phyloP scores from a whole-genome alignment of 2,888 invertebrate species.

The Oligia latruncula region DNA sequence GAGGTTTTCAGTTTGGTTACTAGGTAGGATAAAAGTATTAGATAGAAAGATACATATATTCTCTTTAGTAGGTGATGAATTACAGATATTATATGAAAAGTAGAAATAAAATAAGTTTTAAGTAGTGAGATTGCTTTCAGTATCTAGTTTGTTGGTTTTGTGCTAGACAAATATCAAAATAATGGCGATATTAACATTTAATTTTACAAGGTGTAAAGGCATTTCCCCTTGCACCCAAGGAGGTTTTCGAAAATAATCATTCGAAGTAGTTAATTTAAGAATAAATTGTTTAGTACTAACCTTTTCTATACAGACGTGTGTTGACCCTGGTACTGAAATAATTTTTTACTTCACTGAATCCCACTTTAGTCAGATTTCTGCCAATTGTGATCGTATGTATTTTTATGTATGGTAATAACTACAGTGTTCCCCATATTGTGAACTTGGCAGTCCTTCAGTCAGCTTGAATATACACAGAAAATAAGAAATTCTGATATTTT shows the following conservation, averaged over 20 bases:
- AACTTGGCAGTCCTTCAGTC: slow-evolving; percentile 42
- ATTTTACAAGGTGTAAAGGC: no score
- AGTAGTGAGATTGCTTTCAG: not conserved
- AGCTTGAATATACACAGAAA: slow-evolving; percentile 27
- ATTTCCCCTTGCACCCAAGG: no score
- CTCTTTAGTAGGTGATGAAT: not conserved
- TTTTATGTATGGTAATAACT: slow-evolving; percentile 53
- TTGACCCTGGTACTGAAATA: slow-evolving; percentile 32
- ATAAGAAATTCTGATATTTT: slow-evolving; percentile 25
- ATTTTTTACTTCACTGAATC: slow-evolving; percentile 55
- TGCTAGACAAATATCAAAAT: not conserved
- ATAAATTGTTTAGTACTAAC: slow-evolving; percentile 6
- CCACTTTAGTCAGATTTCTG: slow-evolving; percentile 56
- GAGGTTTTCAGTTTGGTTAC: not conserved
- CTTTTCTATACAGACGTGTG: not conserved
- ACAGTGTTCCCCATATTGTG: slow-evolving; percentile 41
- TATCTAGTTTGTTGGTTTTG: not conserved
- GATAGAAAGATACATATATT: not conserved
- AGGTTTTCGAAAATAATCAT: not conserved
- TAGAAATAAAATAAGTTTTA: not conserved
- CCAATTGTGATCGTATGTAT: slow-evolving; percentile 56
- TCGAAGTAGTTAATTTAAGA: not conserved
- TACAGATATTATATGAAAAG: not conserved
- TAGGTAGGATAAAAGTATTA: not conserved
- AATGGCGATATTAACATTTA: not conserved